A percentile compares a stretch with the other conserved stretches of the same genome.
phyloP scores from a whole-genome alignment of 2,113 vertebrate species.

The Mohoua ochrocephala region DNA sequence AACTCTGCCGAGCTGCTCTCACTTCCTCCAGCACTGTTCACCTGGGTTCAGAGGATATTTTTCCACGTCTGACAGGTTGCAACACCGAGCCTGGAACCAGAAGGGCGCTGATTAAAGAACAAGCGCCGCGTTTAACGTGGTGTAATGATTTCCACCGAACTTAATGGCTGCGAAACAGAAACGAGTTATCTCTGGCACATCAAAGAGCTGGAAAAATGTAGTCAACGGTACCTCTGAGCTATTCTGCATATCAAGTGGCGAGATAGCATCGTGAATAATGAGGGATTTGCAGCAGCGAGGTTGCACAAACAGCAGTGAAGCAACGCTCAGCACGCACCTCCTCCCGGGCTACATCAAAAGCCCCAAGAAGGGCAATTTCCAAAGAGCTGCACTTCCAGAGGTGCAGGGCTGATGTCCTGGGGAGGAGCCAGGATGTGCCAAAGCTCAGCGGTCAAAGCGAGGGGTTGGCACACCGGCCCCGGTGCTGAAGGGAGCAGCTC shows the following conservation, averaged over 20 bases:
- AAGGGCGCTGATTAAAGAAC: background rate
- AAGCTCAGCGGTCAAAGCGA: background rate
- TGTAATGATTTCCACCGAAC: constrained; percentile 41
- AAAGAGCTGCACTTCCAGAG: background rate
- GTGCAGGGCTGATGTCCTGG: background rate
- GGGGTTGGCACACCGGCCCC: background rate
- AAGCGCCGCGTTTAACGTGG: background rate
- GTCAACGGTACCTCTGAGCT: constrained; percentile 59
- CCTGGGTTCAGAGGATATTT: background rate
- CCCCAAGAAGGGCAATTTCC: background rate
- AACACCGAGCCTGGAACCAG: background rate
- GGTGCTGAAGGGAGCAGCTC: background rate
- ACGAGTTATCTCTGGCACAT: constrained; percentile 49
- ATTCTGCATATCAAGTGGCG: constrained; percentile 26
- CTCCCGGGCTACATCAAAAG: background rate
- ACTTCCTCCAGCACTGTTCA: background rate
- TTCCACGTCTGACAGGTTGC: background rate
- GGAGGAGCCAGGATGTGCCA: background rate
- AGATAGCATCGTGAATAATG: constrained; percentile 48
- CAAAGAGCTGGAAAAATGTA: constrained; percentile 59
- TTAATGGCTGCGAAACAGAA: constrained; percentile 50
- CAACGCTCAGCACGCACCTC: background rate
- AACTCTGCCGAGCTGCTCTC: background rate
- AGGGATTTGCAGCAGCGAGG: constrained; percentile 25
- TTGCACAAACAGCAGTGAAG: constrained; percentile 42